These are phyloP conservation scores for Pecten maximus DNA, from an alignment of 2,888 invertebrate species.

Conservation along the genomic window DNA sequence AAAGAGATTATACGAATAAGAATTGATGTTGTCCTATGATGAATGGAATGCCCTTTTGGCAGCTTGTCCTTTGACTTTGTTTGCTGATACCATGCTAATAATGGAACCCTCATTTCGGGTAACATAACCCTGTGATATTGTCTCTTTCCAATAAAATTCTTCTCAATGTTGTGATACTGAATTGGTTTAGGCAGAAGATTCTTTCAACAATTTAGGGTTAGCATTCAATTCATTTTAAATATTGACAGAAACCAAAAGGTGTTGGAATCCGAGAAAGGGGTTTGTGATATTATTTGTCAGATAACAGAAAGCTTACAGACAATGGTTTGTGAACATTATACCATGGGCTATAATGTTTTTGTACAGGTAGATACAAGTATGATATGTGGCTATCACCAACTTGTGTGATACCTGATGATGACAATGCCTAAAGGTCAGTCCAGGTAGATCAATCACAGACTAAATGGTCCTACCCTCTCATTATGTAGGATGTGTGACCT, in stretches of 20 bases:
- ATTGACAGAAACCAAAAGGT: neutral
- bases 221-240: too few relatives aligned
- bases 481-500: neutral
- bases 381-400: neutral
- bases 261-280: neutral
- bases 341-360: neutral
- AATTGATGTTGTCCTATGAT: too few relatives aligned
- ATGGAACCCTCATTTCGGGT: too few relatives aligned
- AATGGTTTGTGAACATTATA: neutral
- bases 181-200: too few relatives aligned
- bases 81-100: too few relatives aligned
- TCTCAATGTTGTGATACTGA: too few relatives aligned
- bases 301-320: neutral
- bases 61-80: too few relatives aligned
- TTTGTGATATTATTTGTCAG: neutral
- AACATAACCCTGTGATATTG: too few relatives aligned
- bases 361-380: neutral
- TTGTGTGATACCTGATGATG: neutral
- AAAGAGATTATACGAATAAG: too few relatives aligned
- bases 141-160: too few relatives aligned
- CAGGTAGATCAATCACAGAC: neutral
- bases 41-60: too few relatives aligned
- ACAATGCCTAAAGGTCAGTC: conserved; percentile 17
- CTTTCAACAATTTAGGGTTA: too few relatives aligned
- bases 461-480: conserved; percentile 12